These are phyloP conservation scores for Arothron firmamentum DNA, from an alignment of 2,113 vertebrate species.

Conservation along the genomic window DNA sequence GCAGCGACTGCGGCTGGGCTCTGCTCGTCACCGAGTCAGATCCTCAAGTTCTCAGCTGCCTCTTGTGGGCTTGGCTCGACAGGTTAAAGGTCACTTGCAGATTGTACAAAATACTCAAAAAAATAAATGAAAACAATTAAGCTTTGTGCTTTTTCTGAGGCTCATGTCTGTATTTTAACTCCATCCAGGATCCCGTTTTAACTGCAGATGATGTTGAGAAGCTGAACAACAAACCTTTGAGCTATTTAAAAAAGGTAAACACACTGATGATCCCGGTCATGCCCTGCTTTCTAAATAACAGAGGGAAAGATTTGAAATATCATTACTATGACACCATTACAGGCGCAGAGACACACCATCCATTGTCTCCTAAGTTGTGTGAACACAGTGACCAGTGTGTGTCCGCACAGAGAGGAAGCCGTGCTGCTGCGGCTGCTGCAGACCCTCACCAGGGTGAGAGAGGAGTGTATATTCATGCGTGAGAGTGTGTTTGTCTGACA, in stretches of 20 bases:
- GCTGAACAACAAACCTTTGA: conserved; percentile 53
- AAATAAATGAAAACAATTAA: no score
- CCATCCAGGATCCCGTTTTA: conserved; percentile 74
- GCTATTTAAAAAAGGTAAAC: conserved; percentile 66
- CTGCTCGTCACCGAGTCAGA: conserved; percentile 72
- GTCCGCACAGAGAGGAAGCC: conserved; percentile 70
- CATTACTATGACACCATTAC: conserved; percentile 8
- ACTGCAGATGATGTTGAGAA: conserved; percentile 62
- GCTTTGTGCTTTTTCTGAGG: background rate
- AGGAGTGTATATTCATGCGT: background rate
- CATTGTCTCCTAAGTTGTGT: conserved; percentile 75
- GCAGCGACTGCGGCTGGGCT: conserved; percentile 75
- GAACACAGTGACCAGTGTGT: conserved; percentile 67
- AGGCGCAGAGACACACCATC: conserved; percentile 75
- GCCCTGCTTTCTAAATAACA: background rate
- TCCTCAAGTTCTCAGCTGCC: conserved; percentile 72
- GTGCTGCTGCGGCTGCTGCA: conserved; percentile 68
- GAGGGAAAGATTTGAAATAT: background rate
- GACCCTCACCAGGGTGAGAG: conserved; percentile 72
- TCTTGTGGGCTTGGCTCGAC: conserved; percentile 80
- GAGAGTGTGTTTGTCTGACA: background rate
- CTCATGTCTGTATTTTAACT: background rate
- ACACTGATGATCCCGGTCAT: background rate
- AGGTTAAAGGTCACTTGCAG: conserved; percentile 70
- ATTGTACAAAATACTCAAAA: background rate